phyloP scores from a whole-genome alignment of 2,888 invertebrate species.

The Scaptodrosophila latifasciaeformis region DNA sequence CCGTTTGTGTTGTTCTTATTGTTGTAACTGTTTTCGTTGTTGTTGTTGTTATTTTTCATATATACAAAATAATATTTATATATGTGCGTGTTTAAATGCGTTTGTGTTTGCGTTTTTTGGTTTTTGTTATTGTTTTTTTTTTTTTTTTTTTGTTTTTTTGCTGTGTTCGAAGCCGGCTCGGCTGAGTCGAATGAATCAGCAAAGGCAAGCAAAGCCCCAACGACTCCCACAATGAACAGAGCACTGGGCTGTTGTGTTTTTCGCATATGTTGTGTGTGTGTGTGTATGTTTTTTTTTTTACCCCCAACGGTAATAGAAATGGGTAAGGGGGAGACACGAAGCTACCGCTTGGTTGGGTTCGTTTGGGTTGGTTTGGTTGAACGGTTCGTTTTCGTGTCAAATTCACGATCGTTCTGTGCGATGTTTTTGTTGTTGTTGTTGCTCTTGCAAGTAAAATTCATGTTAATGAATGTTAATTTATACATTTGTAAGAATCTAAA shows the following conservation, averaged over 20 bases:
- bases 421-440: constrained; percentile 18
- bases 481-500: constrained; percentile 60
- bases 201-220: constrained; percentile 43
- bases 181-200: constrained; percentile 44
- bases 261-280: too few relatives aligned
- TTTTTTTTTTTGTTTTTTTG: neutral
- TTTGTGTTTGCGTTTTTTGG: constrained; percentile 4
- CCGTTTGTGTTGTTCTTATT: too few relatives aligned
- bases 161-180: neutral
- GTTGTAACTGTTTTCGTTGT: constrained; percentile 42
- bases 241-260: constrained; percentile 30
- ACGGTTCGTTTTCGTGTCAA: constrained; percentile 1
- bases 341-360: constrained; percentile 17
- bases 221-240: constrained; percentile 55
- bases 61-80: constrained; percentile 14
- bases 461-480: constrained; percentile 68
- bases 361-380: constrained; percentile 10
- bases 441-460: constrained; percentile 48
- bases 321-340: too few relatives aligned
- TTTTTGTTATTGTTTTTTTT: neutral
- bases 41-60: constrained; percentile 32
- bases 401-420: neutral
- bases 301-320: too few relatives aligned
- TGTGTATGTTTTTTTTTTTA: too few relatives aligned
- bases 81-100: constrained; percentile 28